Evolutionary conservation across 1,140 invertebrate species (phyloP).

Genomic region (Formica exsecta): DNA sequence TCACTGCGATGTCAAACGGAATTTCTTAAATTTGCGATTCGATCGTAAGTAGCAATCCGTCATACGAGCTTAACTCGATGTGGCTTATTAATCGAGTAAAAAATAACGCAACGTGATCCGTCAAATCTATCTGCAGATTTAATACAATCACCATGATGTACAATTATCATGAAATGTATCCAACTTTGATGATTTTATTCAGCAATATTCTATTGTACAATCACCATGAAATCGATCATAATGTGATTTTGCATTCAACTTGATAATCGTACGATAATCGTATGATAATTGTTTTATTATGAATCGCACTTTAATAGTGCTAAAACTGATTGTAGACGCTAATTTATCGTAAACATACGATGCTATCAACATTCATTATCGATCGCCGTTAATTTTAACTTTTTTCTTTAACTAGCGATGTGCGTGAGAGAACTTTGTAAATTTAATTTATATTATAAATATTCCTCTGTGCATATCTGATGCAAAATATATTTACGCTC

Average conservation of each 20-base stretch:
- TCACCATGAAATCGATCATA: neutral
- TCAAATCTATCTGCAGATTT: neutral
- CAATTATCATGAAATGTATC: neutral
- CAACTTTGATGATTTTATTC: neutral
- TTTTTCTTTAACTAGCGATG: neutral
- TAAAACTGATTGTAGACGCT: neutral
- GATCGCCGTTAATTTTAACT: constrained; percentile 22
- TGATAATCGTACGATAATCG: neutral
- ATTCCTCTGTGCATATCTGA: neutral
- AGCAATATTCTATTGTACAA: neutral
- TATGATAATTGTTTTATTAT: constrained; percentile 17
- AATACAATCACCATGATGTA: too few relatives aligned
- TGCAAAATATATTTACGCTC: neutral
- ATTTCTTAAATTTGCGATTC: constrained; percentile 21
- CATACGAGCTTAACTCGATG: constrained; percentile 23
- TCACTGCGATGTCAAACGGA: constrained; percentile 32
- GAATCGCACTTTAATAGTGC: constrained; percentile 6
- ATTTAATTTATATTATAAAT: constrained; percentile 22
- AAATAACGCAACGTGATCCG: neutral
- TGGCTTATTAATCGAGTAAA: neutral
- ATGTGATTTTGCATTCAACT: neutral
- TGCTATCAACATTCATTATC: constrained; percentile 12
- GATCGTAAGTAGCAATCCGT: neutral
- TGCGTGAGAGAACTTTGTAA: neutral
- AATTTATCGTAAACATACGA: constrained; percentile 6